phyloP scores from a whole-genome alignment of 2,797 vertebrate species.

The Sciaenops ocellatus region DNA sequence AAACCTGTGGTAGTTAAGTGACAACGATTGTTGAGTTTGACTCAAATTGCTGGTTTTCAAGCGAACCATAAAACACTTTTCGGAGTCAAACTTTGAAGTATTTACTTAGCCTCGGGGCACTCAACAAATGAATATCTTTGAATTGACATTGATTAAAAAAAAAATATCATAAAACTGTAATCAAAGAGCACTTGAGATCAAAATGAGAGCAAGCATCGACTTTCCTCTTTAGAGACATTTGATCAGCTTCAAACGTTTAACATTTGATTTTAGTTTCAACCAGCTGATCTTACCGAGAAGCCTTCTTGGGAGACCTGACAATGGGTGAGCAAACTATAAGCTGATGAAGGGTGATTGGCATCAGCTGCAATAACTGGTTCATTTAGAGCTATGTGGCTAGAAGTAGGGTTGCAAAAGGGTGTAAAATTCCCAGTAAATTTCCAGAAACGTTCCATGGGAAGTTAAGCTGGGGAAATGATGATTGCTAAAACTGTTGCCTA shows the following conservation, averaged over 20 bases:
- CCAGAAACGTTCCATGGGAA: too few species aligned
- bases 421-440: too few species aligned
- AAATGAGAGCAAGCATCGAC: constrained; percentile 3
- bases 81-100: neutral
- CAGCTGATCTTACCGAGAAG: neutral
- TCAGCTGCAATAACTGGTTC: neutral
- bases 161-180: constrained; percentile 25
- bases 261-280: constrained; percentile 28
- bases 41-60: constrained; percentile 37
- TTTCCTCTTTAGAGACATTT: constrained; percentile 16
- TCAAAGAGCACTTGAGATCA: constrained; percentile 38
- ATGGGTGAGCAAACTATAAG: neutral
- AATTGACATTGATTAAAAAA: constrained; percentile 5
- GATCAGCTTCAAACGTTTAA: neutral
- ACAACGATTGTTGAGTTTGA: constrained; percentile 21
- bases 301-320: neutral
- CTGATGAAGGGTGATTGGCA: neutral
- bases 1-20: neutral
- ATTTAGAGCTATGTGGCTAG: neutral
- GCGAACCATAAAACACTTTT: constrained; percentile 26
- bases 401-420: neutral
- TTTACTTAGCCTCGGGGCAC: neutral
- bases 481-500: neutral
- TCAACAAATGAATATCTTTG: constrained; percentile 13
- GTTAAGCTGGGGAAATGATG: neutral